Conservation (phyloP, 2,797 vertebrate genomes). For the Danio albolineatus region DNA sequence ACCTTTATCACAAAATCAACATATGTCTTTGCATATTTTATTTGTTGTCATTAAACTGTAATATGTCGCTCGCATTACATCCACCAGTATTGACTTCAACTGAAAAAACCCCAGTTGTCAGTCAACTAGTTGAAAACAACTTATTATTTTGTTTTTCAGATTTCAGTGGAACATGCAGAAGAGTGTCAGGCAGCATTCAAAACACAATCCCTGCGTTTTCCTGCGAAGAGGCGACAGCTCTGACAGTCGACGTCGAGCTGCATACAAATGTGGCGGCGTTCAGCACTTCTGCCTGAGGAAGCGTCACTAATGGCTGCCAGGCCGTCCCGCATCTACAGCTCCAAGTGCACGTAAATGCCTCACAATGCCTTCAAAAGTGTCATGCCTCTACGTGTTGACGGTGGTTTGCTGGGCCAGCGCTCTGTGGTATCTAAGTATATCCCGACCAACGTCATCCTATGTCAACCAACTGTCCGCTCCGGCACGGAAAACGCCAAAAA, state of each 20-base stretch:
- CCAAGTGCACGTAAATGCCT: constrained; percentile 80
- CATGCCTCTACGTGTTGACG: constrained; percentile 94
- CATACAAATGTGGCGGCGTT: constrained; percentile 80
- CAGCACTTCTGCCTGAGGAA: constrained; percentile 76
- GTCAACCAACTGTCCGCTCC: constrained; percentile 85
- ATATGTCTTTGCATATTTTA: constrained; percentile 4
- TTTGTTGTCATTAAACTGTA: neutral
- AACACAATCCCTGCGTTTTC: constrained; percentile 61
- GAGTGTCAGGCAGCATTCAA: constrained; percentile 62
- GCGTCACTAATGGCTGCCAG: constrained; percentile 75
- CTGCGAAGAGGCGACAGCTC: constrained; percentile 68
- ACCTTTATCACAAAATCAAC: neutral
- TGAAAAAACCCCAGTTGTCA: neutral
- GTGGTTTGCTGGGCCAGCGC: constrained; percentile 97
- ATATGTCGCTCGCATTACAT: neutral
- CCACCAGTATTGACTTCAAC: neutral
- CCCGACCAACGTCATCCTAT: constrained; percentile 91
- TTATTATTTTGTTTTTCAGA: constrained; percentile 74
- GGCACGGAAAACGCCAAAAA: constrained; percentile 82
- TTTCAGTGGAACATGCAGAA: constrained; percentile 71
- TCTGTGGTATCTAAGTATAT: constrained; percentile 95
- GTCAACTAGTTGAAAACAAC: constrained; percentile 41
- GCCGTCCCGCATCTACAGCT: constrained; percentile 74
- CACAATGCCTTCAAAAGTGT: constrained; percentile 98
- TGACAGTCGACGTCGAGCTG: constrained; percentile 79